Conservation (phyloP, 2,113 vertebrate species). For the Petaurus breviceps region DNA sequence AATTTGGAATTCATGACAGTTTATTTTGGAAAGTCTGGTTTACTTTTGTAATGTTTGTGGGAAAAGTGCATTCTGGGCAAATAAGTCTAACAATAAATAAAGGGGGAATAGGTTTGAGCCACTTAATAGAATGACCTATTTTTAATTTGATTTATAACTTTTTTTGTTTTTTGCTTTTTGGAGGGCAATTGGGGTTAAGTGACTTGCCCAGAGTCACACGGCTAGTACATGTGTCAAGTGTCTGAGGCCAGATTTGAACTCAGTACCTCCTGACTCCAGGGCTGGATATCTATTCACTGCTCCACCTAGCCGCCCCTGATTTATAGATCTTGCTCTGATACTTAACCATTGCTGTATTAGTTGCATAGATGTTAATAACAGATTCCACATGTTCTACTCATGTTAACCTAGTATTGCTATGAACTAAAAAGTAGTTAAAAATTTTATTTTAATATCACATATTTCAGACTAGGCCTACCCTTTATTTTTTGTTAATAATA, state of each 20-base stretch:
- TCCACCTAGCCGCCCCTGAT: background rate
- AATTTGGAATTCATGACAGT: conserved; percentile 17
- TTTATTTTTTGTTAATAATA: background rate
- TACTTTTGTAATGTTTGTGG: background rate
- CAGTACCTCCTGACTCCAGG: no score
- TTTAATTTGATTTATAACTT: background rate
- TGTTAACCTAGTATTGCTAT: background rate
- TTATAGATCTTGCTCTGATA: background rate
- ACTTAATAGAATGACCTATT: background rate
- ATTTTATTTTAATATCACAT: background rate
- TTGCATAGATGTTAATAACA: background rate
- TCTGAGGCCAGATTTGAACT: no score
- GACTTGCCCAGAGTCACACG: no score
- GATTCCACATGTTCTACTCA: background rate
- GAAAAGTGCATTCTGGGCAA: background rate
- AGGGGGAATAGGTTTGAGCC: background rate
- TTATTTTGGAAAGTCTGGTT: background rate
- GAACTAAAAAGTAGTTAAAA: background rate
- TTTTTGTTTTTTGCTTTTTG: no score
- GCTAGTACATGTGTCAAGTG: no score
- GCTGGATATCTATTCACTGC: no score
- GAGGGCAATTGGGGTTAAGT: no score
- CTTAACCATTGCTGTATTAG: background rate
- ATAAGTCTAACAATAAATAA: background rate
- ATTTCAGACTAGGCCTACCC: background rate